Evolutionary conservation across 2,113 vertebrate genomes (phyloP).

Genomic region (Malurus cyaneus): DNA sequence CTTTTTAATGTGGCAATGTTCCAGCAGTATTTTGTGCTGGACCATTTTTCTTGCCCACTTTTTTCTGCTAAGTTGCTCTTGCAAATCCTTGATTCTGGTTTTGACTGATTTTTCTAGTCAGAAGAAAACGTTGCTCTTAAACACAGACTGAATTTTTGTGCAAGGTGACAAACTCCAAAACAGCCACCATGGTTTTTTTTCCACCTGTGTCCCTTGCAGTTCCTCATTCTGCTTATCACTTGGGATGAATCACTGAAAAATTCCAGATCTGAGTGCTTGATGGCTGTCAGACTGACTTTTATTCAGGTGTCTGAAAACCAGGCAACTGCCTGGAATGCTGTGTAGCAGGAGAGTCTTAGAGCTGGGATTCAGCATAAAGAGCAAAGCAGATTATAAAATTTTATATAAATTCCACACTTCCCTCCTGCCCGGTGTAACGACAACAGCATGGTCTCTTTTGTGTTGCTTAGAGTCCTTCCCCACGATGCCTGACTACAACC

Average conservation of each 20-base stretch:
- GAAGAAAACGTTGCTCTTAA: not conserved
- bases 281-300: not conserved
- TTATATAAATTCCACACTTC: not conserved
- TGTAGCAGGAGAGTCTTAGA: not conserved
- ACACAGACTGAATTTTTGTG: not conserved
- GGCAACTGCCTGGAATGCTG: not conserved
- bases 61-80: not conserved
- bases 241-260: not conserved
- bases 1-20: not conserved
- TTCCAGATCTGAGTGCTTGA: not conserved
- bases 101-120: not conserved
- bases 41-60: not conserved
- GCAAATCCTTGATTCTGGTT: not conserved
- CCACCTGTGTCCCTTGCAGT: not conserved
- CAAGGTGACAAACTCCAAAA: not conserved
- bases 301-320: not conserved
- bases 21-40: not conserved
- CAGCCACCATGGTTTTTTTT: not conserved
- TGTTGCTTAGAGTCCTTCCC: not conserved
- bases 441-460: not conserved
- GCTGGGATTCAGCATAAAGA: not conserved
- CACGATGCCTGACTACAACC: not conserved
- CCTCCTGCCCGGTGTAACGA: not conserved
- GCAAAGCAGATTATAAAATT: not conserved
- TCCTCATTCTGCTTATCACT: not conserved